Conservation (phyloP, 2,888 invertebrate genomes). For the Tetheella fluctuosa region DNA sequence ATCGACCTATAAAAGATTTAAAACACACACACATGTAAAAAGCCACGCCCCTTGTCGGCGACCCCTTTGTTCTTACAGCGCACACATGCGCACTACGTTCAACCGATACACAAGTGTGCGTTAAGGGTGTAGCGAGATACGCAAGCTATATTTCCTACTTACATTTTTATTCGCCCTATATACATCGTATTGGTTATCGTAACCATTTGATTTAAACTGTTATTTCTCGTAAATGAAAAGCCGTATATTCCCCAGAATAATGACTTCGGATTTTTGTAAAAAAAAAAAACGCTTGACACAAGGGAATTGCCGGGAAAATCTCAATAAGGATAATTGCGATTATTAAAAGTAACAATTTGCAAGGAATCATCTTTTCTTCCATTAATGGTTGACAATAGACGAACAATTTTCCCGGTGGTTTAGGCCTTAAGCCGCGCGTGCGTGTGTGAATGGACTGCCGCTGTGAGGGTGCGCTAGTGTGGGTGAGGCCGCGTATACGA, state of each 20-base stretch:
- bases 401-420: conserved; percentile 70
- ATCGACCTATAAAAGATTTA: conserved; percentile 83
- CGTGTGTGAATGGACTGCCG: conserved; percentile 40
- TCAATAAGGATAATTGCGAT: conserved; percentile 75
- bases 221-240: neutral
- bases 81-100: conserved; percentile 62
- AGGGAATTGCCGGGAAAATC: conserved; percentile 33
- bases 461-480: conserved; percentile 32
- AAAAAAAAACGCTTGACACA: conserved; percentile 16
- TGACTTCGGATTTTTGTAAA: conserved; percentile 15
- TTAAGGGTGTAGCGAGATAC: conserved; percentile 63
- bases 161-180: conserved; percentile 59
- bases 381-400: conserved; percentile 76
- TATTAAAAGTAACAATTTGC: conserved; percentile 73
- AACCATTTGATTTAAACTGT: neutral
- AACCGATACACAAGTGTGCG: conserved; percentile 43
- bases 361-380: conserved; percentile 75
- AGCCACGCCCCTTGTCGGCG: conserved; percentile 60
- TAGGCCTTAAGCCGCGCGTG: conserved; percentile 58
- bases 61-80: conserved; percentile 64
- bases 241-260: conserved; percentile 13
- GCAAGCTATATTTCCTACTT: conserved; percentile 70
- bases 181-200: conserved; percentile 31
- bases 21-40: conserved; percentile 60
- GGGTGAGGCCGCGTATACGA: conserved; percentile 35